phyloP scores from a whole-genome alignment of 1,140 invertebrate species.

The Aphelinus atriplicis region DNA sequence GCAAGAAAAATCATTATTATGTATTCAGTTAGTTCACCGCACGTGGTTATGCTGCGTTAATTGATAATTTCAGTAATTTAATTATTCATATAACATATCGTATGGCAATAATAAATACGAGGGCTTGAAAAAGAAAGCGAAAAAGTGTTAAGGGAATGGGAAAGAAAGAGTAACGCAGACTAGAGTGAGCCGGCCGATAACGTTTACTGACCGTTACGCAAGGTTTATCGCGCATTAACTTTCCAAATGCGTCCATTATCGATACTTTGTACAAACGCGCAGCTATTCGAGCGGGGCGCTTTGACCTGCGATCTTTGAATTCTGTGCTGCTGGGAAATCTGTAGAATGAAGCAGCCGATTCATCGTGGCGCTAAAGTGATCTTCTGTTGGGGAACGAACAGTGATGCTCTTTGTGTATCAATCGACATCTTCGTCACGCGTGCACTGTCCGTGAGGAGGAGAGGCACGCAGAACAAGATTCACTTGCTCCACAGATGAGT shows the following conservation, averaged over 20 bases:
- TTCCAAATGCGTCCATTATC: conserved; percentile 46
- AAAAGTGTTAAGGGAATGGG: background rate
- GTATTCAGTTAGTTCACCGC: conserved; percentile 1
- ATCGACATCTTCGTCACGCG: background rate
- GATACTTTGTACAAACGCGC: conserved; percentile 56
- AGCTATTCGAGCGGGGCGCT: conserved; percentile 22
- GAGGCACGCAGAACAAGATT: conserved; percentile 15
- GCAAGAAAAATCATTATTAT: too few relatives aligned
- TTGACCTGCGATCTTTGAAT: conserved; percentile 27
- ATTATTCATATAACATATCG: conserved; percentile 26
- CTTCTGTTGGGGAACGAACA: conserved; percentile 58
- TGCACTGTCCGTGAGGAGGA: background rate
- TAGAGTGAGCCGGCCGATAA: conserved; percentile 2
- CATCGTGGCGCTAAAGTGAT: conserved; percentile 55
- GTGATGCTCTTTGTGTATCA: conserved; percentile 51
- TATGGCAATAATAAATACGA: conserved; percentile 13
- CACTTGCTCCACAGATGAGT: conserved; percentile 29
- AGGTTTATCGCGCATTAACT: conserved; percentile 43
- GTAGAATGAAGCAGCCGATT: conserved; percentile 47
- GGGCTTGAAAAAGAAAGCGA: background rate
- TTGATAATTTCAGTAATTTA: conserved; percentile 35
- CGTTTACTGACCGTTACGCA: conserved; percentile 25
- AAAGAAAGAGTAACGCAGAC: background rate
- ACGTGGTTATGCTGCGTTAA: conserved; percentile 16
- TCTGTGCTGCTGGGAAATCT: conserved; percentile 3